These are phyloP conservation scores for Hippopotamus amphibius DNA, from an alignment of 2,113 vertebrate species.

Conservation along the genomic window DNA sequence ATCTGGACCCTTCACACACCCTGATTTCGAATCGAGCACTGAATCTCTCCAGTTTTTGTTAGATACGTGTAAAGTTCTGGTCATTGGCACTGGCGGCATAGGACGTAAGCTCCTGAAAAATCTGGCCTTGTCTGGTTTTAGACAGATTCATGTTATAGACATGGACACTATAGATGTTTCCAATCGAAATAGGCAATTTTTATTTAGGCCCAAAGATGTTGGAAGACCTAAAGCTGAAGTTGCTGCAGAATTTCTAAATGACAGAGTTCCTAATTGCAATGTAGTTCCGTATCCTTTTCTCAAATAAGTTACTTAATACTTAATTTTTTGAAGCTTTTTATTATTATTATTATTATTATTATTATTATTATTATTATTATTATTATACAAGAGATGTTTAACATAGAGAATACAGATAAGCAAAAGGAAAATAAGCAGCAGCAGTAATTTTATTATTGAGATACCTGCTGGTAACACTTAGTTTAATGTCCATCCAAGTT, in stretches of 20 bases:
- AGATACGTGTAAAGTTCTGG: constrained; percentile 96
- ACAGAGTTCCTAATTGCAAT: constrained; percentile 92
- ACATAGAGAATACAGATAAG: background rate
- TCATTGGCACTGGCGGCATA: constrained; percentile 97
- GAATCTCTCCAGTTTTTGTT: constrained; percentile 96
- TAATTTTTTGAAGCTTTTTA: constrained; percentile 23
- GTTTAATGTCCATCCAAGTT: background rate
- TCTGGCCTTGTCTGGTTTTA: constrained; percentile 97
- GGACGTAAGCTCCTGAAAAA: constrained; percentile 98
- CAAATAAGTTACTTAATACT: background rate
- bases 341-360: too few relatives aligned
- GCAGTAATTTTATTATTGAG: background rate
- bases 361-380: background rate
- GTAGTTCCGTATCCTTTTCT: constrained; percentile 96
- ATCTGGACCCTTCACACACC: constrained; percentile 98
- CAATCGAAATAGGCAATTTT: constrained; percentile 98
- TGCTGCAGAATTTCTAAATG: constrained; percentile 96
- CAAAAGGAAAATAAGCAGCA: background rate
- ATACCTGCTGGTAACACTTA: constrained; percentile 28
- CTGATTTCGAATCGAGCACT: constrained; percentile 98
- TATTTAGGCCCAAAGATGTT: constrained; percentile 96
- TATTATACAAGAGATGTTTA: constrained; percentile 16
- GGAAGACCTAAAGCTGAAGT: constrained; percentile 97
- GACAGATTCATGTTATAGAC: constrained; percentile 97
- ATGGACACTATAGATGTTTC: constrained; percentile 99